Evolutionary conservation across 2,797 vertebrate species (phyloP).

Genomic region (Trichosurus vulpecula): DNA sequence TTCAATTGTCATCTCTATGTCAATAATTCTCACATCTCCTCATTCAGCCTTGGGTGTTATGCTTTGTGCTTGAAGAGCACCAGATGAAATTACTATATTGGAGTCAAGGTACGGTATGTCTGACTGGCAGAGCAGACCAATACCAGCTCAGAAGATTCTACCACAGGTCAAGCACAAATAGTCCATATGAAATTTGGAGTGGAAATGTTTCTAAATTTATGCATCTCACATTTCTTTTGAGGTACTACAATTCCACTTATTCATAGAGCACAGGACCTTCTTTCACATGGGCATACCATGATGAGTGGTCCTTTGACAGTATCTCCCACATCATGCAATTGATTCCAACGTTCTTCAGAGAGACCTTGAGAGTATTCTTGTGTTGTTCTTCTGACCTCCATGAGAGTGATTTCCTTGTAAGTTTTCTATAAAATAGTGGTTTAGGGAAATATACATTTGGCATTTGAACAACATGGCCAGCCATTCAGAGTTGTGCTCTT

Average conservation of each 20-base stretch:
- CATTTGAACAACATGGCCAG: background rate
- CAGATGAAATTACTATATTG: background rate
- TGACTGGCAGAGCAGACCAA: background rate
- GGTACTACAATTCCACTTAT: background rate
- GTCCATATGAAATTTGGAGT: background rate
- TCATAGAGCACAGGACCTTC: no score
- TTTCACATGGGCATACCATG: background rate
- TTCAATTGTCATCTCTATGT: background rate
- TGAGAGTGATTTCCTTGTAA: background rate
- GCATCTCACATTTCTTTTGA: background rate
- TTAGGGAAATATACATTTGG: background rate
- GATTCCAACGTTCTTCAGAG: background rate
- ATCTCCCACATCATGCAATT: background rate
- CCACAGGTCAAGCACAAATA: background rate
- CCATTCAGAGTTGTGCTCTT: background rate
- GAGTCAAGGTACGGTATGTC: background rate
- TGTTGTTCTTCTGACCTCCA: background rate
- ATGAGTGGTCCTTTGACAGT: background rate
- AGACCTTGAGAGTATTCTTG: background rate
- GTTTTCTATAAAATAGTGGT: background rate
- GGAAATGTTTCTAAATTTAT: background rate
- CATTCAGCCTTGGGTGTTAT: background rate
- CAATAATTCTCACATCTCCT: background rate
- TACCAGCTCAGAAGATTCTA: background rate
- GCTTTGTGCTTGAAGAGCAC: background rate